Base-by-base conservation (phyloP, 2,888 invertebrate genomes). In the Onchidella celtica region DNA sequence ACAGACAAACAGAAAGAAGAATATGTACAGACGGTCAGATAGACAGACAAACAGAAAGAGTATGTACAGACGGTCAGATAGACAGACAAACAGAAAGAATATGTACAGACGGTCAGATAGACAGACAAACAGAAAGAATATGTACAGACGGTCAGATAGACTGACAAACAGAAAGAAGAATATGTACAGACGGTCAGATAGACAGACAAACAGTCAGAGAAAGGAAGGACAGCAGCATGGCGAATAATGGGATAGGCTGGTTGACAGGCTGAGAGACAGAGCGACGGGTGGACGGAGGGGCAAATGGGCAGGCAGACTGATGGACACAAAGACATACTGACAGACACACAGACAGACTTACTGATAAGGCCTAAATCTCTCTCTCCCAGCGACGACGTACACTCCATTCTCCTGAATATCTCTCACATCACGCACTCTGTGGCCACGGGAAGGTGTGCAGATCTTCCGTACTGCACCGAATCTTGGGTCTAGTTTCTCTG, bases 391-490 rank as follows among this genome's bases (percentile, higher is more conserved):
- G 6, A 61, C 81, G 14, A 84, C 84, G 38, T 84, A 84, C 11
- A 38, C 17, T 4, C 40, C 65, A 9, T 79, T 61, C 3, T 76
- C 34, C 6, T 61, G 38, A 1, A 84, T 27, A n/a, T 84, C 84
- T 21, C 74, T 40, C 29, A 84, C 70, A 6, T 68, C 77, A 1
- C 32, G 47, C 29, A 84, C 66, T 3, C 75, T 34, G 32, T 61
- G 65, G 6, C 84, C 81, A 21, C 76, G 66, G n/a, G 40, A 29
- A 14, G 81, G 79, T 3, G 84, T 84, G 32, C 63, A 68, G 29
- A 84, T 79, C 68, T 76, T 81, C 14, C 81, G 63, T 3, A 84
- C 76, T 6, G 79, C 81, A 1, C 84, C 84, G 55, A 81, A 84
- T 9, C 68, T 36, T 0, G 84, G 84, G 14, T 65, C 47, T 14